phyloP scores from a whole-genome alignment of 2,113 vertebrate species.

The Phainopepla nitens region DNA sequence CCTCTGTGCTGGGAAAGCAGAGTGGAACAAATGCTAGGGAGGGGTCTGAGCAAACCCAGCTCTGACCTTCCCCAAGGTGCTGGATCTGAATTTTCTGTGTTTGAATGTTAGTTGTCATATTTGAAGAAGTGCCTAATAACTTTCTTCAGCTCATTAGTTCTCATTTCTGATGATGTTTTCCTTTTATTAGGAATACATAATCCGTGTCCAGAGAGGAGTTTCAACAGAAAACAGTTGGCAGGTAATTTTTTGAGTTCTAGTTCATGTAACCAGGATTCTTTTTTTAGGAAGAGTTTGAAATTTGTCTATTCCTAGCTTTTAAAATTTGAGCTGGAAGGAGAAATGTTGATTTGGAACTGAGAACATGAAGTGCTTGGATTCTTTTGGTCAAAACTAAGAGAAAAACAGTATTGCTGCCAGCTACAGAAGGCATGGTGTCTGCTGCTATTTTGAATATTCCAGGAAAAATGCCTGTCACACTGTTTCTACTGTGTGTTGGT shows the following conservation, averaged over 20 bases:
- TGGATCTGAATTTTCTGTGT: background rate
- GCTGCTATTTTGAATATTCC: background rate
- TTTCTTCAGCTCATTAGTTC: background rate
- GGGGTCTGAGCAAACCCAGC: background rate
- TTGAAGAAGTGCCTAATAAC: background rate
- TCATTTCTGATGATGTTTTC: background rate
- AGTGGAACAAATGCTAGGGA: background rate
- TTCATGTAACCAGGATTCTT: background rate
- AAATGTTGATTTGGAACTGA: background rate
- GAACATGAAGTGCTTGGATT: background rate
- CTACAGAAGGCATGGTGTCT: background rate
- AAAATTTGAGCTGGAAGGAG: background rate
- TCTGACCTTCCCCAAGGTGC: background rate
- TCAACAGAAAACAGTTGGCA: conserved; percentile 94
- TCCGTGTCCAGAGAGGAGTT: conserved; percentile 94
- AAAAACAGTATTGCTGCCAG: background rate
- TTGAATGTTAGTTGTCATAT: background rate
- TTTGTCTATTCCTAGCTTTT: background rate
- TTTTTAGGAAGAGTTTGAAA: background rate
- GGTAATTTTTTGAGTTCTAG: conserved; percentile 73
- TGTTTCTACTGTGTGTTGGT: background rate
- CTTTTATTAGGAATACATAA: conserved; percentile 89
- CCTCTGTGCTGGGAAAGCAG: background rate
- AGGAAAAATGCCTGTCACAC: background rate
- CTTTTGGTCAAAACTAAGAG: conserved; percentile 8